Evolutionary conservation across 1,140 invertebrate species (phyloP), one percentile per base, ranked within the genome.

Genomic region (Caenorhabditis briggsae): DNA sequence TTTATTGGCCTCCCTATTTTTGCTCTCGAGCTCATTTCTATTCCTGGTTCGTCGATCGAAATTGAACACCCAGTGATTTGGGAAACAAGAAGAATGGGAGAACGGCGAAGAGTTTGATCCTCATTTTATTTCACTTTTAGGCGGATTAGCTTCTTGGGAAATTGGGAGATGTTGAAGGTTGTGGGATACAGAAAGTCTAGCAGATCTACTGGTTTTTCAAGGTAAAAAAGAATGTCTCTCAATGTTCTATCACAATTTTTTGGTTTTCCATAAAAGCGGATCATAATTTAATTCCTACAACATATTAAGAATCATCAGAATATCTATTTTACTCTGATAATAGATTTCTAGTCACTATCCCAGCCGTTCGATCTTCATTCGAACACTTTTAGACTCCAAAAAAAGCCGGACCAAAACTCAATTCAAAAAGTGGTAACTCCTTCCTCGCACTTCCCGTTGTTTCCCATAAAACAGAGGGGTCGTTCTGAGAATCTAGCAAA

Each of bases 401-500:
- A 3, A 33, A 33, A 1, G 1, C 23, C 8, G 8, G 20, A 58
- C 56, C 56, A 18, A 58, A 58, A 58, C 56, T 58, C 20, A 18
- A 58, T 58, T n/a, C 18, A 9, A 58, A 8, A 58, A 58, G 20
- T 25, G 23, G 23, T 25, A 61, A 2, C 16, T 58, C n/a, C n/a
- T 33, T 33, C 3, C 33, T 58, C 59, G 18, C 59, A 20, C n/a
- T 20, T 25, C 59, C n/a, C 8, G 8, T n/a, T 11, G 16, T 16
- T 3, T n/a, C n/a, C 5, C 59, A 61, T 61, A 70, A 70, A 70
- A 43, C 59, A 33, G 33, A 64, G 33, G 59, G 33, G 33, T 70
- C 64, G 64, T 33, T 70, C 64, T 70, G 64, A 70, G 64, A 70
- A 70, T 70, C 41, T 46, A 70, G 64, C 41, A 70, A 78, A 78